Base-by-base conservation (phyloP, 2,797 vertebrate species). In the Microhierax caerulescens region DNA sequence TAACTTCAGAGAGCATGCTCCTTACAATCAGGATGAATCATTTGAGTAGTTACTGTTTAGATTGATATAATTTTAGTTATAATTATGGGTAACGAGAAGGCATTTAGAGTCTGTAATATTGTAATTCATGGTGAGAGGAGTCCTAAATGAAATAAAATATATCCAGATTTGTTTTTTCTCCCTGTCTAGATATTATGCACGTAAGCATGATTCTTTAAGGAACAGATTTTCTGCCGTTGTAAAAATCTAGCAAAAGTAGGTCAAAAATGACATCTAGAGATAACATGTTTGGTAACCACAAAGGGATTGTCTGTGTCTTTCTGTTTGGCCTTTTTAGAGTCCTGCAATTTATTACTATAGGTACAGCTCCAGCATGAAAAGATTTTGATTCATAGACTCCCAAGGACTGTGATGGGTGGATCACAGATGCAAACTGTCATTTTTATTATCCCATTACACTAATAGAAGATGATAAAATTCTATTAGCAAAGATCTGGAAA, bases 21-120 rank as follows among this genome's bases (percentile, higher is more conserved):
- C 93, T 89, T 82, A 90, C 86, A 78, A 89, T 95, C 97, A 96
- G 88, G 81, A 93, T 96, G 94, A 97, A 94, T 96, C 94, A 97
- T 92, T 79, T 77, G 65, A 85, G 91, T 95, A 95, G 90, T 97
- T 95, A 93, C 95, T 97, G 97, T 97, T 98, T 97, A 95, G 98
- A 98, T 90, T 98, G 98, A 97, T 91, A 28, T 95, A 95, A 91
- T 96, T 97, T 96, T 97, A 97, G 96, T 98, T 93, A 96, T 98
- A 98, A 98, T 98, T 98, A 97, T 96, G 96, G 95, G 84, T 98
- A 98, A 97, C 91, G 79, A 97, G 95, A 96, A 82, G 48, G 95
- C 97, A 63, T 97, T 97, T 97, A 98, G 86, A 91, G 86, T 79
- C 94, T 94, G 48, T 91, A 95, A 96, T 94, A 95, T 67, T 97